phyloP scores from a whole-genome alignment of 2,888 invertebrate species.

The Hyles lineata region DNA sequence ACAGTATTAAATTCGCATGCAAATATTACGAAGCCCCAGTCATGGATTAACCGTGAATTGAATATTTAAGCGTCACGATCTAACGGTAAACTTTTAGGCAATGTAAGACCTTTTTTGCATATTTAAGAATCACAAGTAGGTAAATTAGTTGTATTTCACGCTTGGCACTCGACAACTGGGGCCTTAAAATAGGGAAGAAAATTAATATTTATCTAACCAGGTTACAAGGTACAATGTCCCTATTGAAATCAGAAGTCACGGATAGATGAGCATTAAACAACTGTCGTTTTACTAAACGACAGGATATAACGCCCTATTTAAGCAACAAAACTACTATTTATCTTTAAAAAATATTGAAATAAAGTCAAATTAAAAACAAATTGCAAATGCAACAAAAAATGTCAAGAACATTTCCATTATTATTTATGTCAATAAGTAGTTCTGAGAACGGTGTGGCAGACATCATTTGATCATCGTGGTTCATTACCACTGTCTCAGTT shows the following conservation, averaged over 20 bases:
- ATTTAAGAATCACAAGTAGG: not conserved
- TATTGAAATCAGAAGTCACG: not conserved
- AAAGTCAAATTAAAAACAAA: too few relatives aligned
- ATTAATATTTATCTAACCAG: too few relatives aligned
- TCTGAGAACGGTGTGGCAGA: not conserved
- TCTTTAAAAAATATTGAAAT: not conserved
- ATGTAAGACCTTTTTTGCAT: not conserved
- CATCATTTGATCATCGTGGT: not conserved
- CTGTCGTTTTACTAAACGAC: not conserved
- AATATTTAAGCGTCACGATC: not conserved
- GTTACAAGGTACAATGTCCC: too few relatives aligned
- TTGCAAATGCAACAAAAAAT: too few relatives aligned
- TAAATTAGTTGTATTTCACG: not conserved
- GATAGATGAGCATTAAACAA: not conserved
- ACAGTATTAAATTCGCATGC: not conserved
- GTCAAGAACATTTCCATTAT: too few relatives aligned
- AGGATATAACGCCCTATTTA: not conserved
- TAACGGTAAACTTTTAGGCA: slow-evolving; percentile 16
- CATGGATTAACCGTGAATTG: not conserved
- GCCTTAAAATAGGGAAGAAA: too few relatives aligned
- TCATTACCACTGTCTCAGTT: not conserved
- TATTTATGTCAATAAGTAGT: not conserved
- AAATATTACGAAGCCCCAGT: not conserved
- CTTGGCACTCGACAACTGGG: not conserved
- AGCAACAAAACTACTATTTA: not conserved